phyloP scores from a whole-genome alignment of 2,888 invertebrate species.

The Cephus spinipes region DNA sequence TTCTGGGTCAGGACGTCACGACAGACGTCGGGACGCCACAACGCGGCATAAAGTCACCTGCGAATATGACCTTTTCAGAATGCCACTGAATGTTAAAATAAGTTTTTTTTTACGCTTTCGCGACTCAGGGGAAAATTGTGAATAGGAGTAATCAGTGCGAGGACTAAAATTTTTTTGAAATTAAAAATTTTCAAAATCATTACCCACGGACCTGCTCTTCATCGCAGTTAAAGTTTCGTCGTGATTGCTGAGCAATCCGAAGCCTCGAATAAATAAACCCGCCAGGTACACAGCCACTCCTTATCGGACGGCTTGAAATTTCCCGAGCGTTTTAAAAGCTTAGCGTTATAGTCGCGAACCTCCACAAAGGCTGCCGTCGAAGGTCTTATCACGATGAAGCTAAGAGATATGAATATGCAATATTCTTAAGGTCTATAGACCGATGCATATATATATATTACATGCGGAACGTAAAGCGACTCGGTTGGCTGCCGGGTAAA shows the following conservation, averaged over 20 bases:
- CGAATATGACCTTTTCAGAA: conserved; percentile 5
- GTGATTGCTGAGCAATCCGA: background rate
- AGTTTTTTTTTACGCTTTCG: background rate
- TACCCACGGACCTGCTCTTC: background rate
- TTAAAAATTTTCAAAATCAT: background rate
- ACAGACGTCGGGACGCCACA: background rate
- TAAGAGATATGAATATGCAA: conserved; percentile 34
- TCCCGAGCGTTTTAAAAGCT: background rate
- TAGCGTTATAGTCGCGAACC: background rate
- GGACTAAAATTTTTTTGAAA: too few species aligned
- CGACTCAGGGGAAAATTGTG: background rate
- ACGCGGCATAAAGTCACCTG: conserved; percentile 7
- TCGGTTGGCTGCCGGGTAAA: background rate
- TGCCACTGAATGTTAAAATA: conserved; percentile 1
- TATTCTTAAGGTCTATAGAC: conserved; percentile 31
- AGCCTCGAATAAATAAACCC: background rate
- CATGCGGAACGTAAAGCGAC: background rate
- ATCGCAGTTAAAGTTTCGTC: background rate
- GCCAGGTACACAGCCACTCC: background rate
- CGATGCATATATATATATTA: conserved; percentile 6
- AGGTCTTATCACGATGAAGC: conserved; percentile 32
- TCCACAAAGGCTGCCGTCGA: conserved; percentile 12
- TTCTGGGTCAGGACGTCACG: conserved; percentile 10
- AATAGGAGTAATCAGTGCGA: background rate
- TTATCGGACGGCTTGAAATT: background rate